Evolutionary conservation across 2,888 invertebrate genomes (phyloP).

Genomic region (Cerastoderma edule): DNA sequence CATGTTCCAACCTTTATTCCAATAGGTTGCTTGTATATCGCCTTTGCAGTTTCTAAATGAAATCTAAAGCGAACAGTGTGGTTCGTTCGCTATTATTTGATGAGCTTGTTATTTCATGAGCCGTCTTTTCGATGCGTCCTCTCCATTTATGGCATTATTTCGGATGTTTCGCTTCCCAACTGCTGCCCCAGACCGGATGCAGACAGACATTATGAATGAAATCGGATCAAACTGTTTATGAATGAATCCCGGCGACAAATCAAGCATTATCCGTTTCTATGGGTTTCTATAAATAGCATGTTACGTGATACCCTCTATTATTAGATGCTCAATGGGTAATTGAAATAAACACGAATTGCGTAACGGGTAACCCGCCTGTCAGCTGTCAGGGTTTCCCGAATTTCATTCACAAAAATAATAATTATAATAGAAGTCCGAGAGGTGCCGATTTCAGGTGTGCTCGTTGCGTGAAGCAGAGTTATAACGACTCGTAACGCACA

Average conservation of each 20-base stretch:
- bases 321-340: neutral
- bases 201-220: constrained; percentile 15
- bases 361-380: neutral
- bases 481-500: no score
- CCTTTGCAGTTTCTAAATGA: no score
- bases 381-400: constrained; percentile 12
- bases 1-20: no score
- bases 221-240: neutral
- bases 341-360: constrained; percentile 7
- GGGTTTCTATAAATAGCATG: constrained; percentile 1
- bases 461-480: no score
- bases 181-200: constrained; percentile 17
- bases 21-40: no score
- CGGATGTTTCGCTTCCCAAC: constrained; percentile 18
- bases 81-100: no score
- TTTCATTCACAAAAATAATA: constrained; percentile 20
- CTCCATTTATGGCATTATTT: no score
- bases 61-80: no score
- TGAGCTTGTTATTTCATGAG: no score
- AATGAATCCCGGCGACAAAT: constrained; percentile 1
- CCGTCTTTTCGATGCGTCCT: no score
- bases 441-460: constrained; percentile 8
- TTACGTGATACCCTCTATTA: constrained; percentile 8
- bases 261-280: no score
- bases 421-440: neutral